Percentiles rank a stretch among this genome's conserved stretches.
phyloP scores from a whole-genome alignment of 2,888 invertebrate species.

The Tinea semifulvella region DNA sequence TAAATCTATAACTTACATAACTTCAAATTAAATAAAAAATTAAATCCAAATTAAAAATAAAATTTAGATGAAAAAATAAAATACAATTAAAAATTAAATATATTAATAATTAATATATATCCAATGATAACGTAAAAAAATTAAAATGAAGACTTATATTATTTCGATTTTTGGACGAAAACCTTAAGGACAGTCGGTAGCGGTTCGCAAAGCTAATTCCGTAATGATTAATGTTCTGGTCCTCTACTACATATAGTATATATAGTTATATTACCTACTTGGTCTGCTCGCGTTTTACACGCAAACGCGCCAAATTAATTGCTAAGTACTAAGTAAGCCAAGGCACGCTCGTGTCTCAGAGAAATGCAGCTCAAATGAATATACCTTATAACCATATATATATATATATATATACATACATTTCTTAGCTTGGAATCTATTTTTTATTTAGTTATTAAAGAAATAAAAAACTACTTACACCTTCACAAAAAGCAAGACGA shows the following conservation, averaged over 20 bases:
- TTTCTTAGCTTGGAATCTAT: too few relatives aligned
- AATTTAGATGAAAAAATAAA: not conserved
- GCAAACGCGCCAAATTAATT: slow-evolving; percentile 30
- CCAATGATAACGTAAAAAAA: not conserved
- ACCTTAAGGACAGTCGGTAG: slow-evolving; percentile 53
- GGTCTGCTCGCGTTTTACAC: slow-evolving; percentile 60
- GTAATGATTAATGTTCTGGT: slow-evolving; percentile 64
- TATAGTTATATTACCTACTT: not conserved
- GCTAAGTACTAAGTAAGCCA: not conserved
- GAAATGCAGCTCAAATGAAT: not conserved
- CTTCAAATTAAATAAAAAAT: not conserved
- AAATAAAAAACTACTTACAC: too few relatives aligned
- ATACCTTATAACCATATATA: too few relatives aligned
- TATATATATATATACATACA: too few relatives aligned
- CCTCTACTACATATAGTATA: slow-evolving; percentile 48
- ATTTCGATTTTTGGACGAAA: slow-evolving; percentile 39
- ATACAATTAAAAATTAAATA: too few relatives aligned
- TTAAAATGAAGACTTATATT: not conserved
- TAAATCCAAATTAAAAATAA: not conserved
- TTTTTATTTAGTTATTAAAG: too few relatives aligned
- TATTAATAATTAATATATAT: not conserved
- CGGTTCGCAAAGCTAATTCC: slow-evolving; percentile 65
- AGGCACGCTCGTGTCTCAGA: slow-evolving; percentile 1
- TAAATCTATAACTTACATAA: too few relatives aligned
- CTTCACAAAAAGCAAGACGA: too few relatives aligned